These are phyloP conservation scores for Sminthurinus signatus DNA, from an alignment of 1,140 invertebrate genomes.

Conservation along the genomic window DNA sequence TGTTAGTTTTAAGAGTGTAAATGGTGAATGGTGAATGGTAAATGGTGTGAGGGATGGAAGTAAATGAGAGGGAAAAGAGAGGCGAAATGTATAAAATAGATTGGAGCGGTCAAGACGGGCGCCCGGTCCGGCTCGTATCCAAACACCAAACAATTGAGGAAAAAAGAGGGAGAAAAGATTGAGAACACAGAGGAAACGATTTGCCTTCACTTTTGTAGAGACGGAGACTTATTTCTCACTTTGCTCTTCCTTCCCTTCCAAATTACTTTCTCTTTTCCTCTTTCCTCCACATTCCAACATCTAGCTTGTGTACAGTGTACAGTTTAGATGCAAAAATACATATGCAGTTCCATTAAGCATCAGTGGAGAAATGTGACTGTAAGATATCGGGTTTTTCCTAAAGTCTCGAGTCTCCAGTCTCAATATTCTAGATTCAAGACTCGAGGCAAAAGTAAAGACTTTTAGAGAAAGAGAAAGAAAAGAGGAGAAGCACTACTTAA, in stretches of 20 bases:
- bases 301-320: no score
- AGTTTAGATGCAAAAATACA: no score
- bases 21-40: neutral
- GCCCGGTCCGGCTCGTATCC: conserved; percentile 39
- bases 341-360: no score
- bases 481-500: no score
- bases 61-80: conserved; percentile 5
- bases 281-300: conserved; percentile 2
- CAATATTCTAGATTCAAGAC: no score
- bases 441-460: no score
- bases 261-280: neutral
- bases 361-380: no score
- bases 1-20: no score
- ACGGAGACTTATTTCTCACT: conserved; percentile 16
- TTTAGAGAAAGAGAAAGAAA: no score
- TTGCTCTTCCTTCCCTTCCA: neutral
- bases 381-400: no score
- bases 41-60: conserved; percentile 5
- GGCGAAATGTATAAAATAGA: conserved; percentile 36
- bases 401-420: no score
- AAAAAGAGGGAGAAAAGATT: no score
- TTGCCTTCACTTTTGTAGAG: conserved; percentile 29
- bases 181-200: conserved; percentile 34
- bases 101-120: conserved; percentile 41
- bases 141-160: conserved; percentile 41